Evolutionary conservation across 2,113 vertebrate species (phyloP).

Genomic region (Tonatia bakeri): DNA sequence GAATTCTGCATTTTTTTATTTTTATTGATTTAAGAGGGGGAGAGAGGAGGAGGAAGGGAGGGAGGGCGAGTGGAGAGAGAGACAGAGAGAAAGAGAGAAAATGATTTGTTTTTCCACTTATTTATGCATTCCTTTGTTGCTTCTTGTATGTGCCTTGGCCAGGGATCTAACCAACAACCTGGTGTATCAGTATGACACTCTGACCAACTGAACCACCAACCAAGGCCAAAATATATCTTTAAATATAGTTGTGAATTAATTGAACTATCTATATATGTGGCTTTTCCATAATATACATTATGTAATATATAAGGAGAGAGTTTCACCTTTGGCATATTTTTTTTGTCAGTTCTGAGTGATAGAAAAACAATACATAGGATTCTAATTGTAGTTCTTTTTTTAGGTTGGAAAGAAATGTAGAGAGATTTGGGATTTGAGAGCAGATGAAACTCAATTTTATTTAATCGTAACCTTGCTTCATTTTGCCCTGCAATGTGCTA

Average conservation of each 20-base stretch:
- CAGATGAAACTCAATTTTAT: not conserved
- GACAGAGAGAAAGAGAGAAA: too few species aligned
- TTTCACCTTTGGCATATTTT: not conserved
- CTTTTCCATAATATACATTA: not conserved
- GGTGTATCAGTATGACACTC: too few species aligned
- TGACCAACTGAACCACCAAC: too few species aligned
- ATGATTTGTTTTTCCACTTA: too few species aligned
- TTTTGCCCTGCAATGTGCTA: not conserved
- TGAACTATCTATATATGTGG: not conserved
- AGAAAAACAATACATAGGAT: not conserved
- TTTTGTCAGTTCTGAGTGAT: not conserved
- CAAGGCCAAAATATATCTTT: not conserved
- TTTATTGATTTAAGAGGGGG: too few species aligned
- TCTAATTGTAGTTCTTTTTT: conserved; percentile 9
- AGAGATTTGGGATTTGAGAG: not conserved
- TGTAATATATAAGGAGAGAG: not conserved
- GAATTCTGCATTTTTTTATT: too few species aligned
- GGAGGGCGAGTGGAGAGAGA: too few species aligned
- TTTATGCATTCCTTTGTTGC: too few species aligned
- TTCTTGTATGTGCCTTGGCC: too few species aligned
- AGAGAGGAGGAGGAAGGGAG: too few species aligned
- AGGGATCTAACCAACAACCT: too few species aligned
- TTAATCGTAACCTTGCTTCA: conserved; percentile 18
- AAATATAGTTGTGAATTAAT: not conserved
- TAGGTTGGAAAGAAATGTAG: conserved; percentile 11